Evolutionary conservation across 2,797 vertebrate genomes (phyloP).

Genomic region (Pterois miles): DNA sequence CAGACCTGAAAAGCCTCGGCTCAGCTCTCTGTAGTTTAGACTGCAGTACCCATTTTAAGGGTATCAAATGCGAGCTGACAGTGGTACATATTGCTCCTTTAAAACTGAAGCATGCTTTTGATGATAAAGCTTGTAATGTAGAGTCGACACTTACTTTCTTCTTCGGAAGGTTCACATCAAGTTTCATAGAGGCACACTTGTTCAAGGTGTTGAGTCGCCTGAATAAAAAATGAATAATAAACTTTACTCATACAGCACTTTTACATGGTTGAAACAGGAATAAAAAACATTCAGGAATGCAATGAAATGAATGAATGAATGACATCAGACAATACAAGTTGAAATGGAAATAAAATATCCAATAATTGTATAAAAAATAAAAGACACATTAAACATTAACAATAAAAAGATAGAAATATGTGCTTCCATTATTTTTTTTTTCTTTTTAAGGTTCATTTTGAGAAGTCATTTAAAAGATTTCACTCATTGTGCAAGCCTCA

Average conservation of each 20-base stretch:
- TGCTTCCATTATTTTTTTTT: neutral
- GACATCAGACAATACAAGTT: neutral
- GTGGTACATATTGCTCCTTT: no score
- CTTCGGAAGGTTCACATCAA: constrained; percentile 96
- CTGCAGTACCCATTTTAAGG: no score
- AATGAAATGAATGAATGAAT: neutral
- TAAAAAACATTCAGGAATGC: neutral
- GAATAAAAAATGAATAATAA: constrained; percentile 52
- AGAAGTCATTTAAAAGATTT: neutral
- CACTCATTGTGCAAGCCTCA: neutral
- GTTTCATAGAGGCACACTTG: constrained; percentile 99
- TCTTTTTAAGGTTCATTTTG: neutral
- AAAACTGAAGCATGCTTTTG: neutral
- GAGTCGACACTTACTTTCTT: constrained; percentile 90
- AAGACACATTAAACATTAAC: no score
- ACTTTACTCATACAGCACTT: neutral
- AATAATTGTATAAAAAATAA: neutral
- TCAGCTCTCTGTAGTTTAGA: no score
- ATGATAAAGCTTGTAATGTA: neutral
- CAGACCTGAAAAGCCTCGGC: no score
- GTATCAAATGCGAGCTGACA: no score
- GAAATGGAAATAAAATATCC: neutral
- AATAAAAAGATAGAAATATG: neutral
- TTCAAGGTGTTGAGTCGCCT: constrained; percentile 98
- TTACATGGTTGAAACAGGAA: neutral